A percentile compares a stretch with the other conserved stretches of the same genome.
Evolutionary conservation across 2,797 vertebrate genomes (phyloP).

Genomic region (Sebastes baramenuke): DNA sequence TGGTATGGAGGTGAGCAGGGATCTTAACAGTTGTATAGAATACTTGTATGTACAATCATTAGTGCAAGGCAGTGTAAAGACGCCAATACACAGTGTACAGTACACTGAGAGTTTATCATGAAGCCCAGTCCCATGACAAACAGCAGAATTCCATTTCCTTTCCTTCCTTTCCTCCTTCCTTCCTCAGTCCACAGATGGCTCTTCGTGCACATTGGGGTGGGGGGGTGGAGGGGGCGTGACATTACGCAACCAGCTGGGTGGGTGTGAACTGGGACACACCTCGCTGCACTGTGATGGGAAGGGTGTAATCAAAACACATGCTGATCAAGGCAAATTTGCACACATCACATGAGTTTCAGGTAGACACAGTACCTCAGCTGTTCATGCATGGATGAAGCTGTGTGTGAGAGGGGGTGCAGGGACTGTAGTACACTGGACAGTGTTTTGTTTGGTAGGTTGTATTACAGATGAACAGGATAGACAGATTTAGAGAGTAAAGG

Average conservation of each 20-base stretch:
- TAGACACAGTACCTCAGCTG: background rate
- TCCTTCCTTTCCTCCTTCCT: slow-evolving; percentile 61
- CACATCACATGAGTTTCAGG: background rate
- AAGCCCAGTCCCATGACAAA: slow-evolving; percentile 34
- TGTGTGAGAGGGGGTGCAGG: background rate
- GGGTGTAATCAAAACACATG: slow-evolving; percentile 41
- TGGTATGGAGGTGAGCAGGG: accelerated
- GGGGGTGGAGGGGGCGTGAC: background rate
- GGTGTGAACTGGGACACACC: slow-evolving; percentile 2
- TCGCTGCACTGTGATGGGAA: background rate
- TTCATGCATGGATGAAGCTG: background rate
- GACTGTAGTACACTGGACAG: background rate
- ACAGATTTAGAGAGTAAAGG: background rate
- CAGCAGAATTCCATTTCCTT: slow-evolving; percentile 58
- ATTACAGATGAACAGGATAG: background rate
- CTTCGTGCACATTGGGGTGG: background rate
- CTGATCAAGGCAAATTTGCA: slow-evolving; percentile 31
- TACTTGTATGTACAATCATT: background rate
- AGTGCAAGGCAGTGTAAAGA: background rate
- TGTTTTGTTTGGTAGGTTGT: background rate
- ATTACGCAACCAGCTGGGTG: slow-evolving; percentile 12
- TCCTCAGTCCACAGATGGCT: slow-evolving; percentile 65
- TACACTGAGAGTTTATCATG: slow-evolving; percentile 35
- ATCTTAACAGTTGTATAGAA: background rate
- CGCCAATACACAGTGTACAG: background rate